Evolutionary conservation across 2,888 invertebrate genomes (phyloP).

Genomic region (Carcina quercana): DNA sequence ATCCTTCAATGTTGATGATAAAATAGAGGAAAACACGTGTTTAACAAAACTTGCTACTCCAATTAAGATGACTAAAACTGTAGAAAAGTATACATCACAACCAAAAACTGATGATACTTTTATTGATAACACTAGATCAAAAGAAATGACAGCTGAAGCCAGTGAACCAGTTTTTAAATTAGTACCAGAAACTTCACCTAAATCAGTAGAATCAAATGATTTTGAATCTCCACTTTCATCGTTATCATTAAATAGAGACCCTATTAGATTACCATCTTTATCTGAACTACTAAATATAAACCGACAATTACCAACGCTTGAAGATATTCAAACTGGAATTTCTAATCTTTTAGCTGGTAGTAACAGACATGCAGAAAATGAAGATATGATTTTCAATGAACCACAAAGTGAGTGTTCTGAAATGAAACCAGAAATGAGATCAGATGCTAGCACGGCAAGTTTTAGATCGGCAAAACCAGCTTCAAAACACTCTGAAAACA

Average conservation of each 20-base stretch:
- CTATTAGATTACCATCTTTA: slow-evolving; percentile 16
- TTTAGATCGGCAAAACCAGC: slow-evolving; percentile 20
- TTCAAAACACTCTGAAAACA: slow-evolving; percentile 24
- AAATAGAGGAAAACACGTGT: neutral
- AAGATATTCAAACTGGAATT: slow-evolving; percentile 27
- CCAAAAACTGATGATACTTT: neutral
- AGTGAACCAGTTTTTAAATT: slow-evolving; percentile 31
- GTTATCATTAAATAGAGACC: too few species aligned
- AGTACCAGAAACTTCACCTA: slow-evolving; percentile 16
- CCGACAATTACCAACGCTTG: slow-evolving; percentile 25
- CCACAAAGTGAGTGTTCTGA: slow-evolving; percentile 19
- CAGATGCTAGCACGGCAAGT: slow-evolving; percentile 25
- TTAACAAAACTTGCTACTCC: neutral
- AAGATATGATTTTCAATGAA: slow-evolving; percentile 12
- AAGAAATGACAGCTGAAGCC: slow-evolving; percentile 26
- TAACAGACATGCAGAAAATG: slow-evolving; percentile 13
- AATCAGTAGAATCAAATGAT: slow-evolving; percentile 10
- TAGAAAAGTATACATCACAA: too few species aligned
- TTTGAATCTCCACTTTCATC: slow-evolving; percentile 16
- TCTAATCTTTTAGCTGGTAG: slow-evolving; percentile 25
- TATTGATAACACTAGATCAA: neutral
- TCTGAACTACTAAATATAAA: slow-evolving; percentile 19
- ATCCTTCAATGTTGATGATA: neutral
- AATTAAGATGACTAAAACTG: too few species aligned
- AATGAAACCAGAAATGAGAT: slow-evolving; percentile 22